Evolutionary conservation across 2,888 invertebrate species (phyloP).

Genomic region (Dendrolimus pini): DNA sequence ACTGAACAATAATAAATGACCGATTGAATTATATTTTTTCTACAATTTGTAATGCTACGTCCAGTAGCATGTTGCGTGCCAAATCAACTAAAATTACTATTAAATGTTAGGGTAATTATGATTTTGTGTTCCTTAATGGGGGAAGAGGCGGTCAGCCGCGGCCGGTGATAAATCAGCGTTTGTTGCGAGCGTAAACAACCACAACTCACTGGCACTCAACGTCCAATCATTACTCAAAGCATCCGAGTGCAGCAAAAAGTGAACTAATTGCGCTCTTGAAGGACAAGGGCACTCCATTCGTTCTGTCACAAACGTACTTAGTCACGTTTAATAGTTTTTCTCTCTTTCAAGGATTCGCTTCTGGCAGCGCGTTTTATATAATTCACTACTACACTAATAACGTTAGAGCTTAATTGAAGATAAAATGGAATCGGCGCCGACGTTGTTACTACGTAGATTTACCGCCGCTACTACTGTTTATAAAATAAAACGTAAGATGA

Average conservation of each 20-base stretch:
- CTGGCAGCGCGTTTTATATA: constrained; percentile 12
- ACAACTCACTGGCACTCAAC: constrained; percentile 39
- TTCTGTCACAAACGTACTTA: constrained; percentile 65
- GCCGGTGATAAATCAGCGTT: constrained; percentile 58
- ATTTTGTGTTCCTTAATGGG: constrained; percentile 37
- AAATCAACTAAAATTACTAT: constrained; percentile 29
- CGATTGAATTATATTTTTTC: constrained; percentile 8
- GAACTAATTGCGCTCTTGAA: constrained; percentile 70
- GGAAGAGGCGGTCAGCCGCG: constrained; percentile 24
- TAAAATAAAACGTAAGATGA: constrained; percentile 26
- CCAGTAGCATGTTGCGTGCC: constrained; percentile 20
- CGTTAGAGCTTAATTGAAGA: constrained; percentile 5
- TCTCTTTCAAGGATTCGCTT: constrained; percentile 36
- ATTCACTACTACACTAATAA: background rate
- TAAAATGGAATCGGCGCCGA: constrained; percentile 3
- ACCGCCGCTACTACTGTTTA: constrained; percentile 14
- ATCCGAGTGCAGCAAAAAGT: constrained; percentile 67
- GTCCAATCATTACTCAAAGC: constrained; percentile 69
- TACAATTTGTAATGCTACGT: constrained; percentile 10
- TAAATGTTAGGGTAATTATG: constrained; percentile 29
- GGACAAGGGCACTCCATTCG: constrained; percentile 60
- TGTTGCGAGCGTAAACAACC: constrained; percentile 62
- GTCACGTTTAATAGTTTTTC: constrained; percentile 69
- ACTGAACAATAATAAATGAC: constrained; percentile 1
- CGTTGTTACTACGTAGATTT: constrained; percentile 5